These are phyloP conservation scores for Apteryx owenii DNA, from an alignment of 2,113 vertebrate genomes.

Conservation along the genomic window DNA sequence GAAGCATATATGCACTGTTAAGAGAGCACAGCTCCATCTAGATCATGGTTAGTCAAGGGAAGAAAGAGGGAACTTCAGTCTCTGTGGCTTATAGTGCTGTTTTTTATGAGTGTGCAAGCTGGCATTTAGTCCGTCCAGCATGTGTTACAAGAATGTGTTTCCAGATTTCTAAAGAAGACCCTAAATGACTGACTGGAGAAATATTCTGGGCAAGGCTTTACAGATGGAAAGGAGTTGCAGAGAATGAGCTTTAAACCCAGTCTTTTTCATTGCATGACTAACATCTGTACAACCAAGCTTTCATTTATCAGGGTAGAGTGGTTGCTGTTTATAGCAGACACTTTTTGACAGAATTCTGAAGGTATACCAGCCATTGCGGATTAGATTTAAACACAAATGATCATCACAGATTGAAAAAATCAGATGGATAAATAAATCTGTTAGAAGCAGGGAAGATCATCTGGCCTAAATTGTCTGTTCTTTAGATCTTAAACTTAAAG, in stretches of 20 bases:
- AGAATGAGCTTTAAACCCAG: neutral
- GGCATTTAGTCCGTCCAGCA: neutral
- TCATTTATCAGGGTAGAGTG: neutral
- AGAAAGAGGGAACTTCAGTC: neutral
- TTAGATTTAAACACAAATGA: neutral
- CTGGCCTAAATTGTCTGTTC: neutral
- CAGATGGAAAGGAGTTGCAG: neutral
- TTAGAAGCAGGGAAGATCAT: neutral
- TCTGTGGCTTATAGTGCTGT: rapidly evolving
- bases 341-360: neutral
- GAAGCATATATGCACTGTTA: neutral
- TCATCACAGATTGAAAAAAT: neutral
- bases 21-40: neutral
- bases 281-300: neutral
- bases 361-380: neutral
- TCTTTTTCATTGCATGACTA: neutral
- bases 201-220: neutral
- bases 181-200: neutral
- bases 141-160: neutral
- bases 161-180: neutral
- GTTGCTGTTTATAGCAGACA: neutral
- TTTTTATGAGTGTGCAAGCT: neutral
- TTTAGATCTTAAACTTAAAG: neutral
- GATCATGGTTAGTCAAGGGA: neutral
- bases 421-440: neutral